Evolutionary conservation across 1,140 invertebrate genomes (phyloP).

Genomic region (Parasteatoda tepidariorum): DNA sequence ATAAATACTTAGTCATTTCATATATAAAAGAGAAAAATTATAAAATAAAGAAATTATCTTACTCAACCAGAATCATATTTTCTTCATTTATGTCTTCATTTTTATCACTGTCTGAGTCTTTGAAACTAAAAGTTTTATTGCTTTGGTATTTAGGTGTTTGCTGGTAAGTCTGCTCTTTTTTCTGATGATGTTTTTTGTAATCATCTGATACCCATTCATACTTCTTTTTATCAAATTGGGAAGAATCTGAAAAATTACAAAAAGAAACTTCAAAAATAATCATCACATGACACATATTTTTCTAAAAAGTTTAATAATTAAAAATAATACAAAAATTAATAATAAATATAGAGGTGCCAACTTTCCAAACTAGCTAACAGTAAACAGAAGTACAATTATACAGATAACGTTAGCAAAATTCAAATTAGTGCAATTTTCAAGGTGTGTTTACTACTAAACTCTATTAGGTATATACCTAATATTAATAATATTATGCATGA

Average conservation of each 20-base stretch:
- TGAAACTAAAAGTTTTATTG: slow-evolving; percentile 38
- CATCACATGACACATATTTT: neutral
- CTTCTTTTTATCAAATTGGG: neutral
- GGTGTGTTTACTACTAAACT: no score
- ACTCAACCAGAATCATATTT: slow-evolving; percentile 22
- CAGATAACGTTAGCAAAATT: neutral
- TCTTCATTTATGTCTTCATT: slow-evolving; percentile 9
- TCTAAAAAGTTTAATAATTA: no score
- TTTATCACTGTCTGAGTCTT: neutral
- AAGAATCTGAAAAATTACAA: neutral
- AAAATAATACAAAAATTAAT: no score
- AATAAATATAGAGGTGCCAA: neutral
- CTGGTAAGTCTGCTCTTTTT: neutral
- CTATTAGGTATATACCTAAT: no score
- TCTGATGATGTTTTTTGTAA: slow-evolving; percentile 26
- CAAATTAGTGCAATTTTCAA: no score
- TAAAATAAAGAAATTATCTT: slow-evolving; percentile 9
- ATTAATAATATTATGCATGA: no score
- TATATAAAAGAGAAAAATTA: neutral
- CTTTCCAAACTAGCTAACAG: neutral
- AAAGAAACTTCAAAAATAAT: neutral
- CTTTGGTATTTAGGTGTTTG: neutral
- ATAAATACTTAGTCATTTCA: neutral
- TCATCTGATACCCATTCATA: slow-evolving; percentile 28
- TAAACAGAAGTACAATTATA: neutral